A percentile compares a stretch with the other conserved stretches of the same genome.
Conservation (phyloP, 2,113 vertebrate species). For the Jacana jacana region DNA sequence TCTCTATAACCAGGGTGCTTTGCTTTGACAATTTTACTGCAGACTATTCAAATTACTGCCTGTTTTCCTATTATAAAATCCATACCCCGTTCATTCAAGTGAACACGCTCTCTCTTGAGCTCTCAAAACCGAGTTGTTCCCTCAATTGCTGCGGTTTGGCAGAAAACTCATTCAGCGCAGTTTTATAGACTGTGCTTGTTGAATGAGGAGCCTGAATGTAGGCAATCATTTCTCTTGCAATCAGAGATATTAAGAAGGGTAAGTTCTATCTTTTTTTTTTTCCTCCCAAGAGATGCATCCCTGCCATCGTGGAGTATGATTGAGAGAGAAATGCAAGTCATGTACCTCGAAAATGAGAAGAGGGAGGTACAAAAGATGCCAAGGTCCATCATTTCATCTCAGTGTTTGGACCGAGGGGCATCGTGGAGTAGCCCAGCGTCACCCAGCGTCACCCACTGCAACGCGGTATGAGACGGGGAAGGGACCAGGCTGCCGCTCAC, state of each 20-base stretch:
- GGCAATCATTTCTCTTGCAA: not conserved
- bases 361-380: not conserved
- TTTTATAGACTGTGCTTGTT: not conserved
- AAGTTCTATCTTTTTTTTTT: not conserved
- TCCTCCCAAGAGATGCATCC: not conserved
- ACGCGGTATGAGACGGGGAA: accelerated
- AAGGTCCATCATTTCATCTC: not conserved
- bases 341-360: accelerated
- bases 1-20: not conserved
- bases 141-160: not conserved
- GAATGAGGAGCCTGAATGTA: not conserved
- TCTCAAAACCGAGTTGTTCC: not conserved
- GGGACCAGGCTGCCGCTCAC: not conserved
- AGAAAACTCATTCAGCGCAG: not conserved
- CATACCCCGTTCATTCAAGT: not conserved
- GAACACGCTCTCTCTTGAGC: not conserved
- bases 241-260: not conserved
- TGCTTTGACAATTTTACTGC: constrained; percentile 24
- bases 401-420: not conserved
- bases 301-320: not conserved
- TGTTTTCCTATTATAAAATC: not conserved
- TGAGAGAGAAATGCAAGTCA: not conserved
- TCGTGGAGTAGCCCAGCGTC: not conserved
- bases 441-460: accelerated
- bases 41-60: not conserved